Base-by-base conservation (phyloP, 1,140 invertebrate genomes). In the Sesamia nonagrioides region DNA sequence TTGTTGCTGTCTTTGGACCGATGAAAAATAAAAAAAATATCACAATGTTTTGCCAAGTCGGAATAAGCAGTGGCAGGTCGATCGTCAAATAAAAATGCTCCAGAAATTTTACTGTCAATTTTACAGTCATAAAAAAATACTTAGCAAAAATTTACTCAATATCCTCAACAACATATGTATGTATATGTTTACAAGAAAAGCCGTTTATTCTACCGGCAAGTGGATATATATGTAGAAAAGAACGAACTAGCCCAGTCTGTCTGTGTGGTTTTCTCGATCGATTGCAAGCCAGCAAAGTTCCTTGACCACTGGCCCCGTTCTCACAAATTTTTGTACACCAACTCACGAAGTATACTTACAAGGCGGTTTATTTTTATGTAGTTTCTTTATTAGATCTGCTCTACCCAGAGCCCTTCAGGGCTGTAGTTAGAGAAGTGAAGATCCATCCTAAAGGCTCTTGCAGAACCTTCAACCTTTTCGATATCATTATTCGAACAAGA, bases 211-310 rank as follows among this genome's bases (percentile, higher is more conserved):
- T 54, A 21, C 58, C 33, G 15, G 15, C 15, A 40, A 40, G 60
- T 27, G n/a, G n/a, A n/a, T 61, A 11, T 63, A 40, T n/a, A 40
- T 63, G 60, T 63, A 63, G 40, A 63, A 4, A 27, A 61, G 58
- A 63, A 17, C n/a, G 35, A 63, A 63, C 58, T 37, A n/a, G n/a
- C 40, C 15, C 18, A 21, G 52, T 8, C 42, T 45, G 42, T 54
- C 52, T 21, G 8, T 56, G 54, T 56, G 52, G 17, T 11, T 6
- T 8, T 18, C n/a, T 61, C 33, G 76, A 85, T 85, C 78, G 84
- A 85, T 82, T 78, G 48, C 56, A 21, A 7, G 58, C 48, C 68
- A 52, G 40, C 56, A 54, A 76, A 79, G 83, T 84, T 82, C 83
- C 27, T 73, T 73, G 71, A 42, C 71, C 71, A 69, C 17, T 52